A percentile compares a stretch with the other conserved stretches of the same genome.
phyloP scores from a whole-genome alignment of 1,140 invertebrate species.

The Drusus annulatus region DNA sequence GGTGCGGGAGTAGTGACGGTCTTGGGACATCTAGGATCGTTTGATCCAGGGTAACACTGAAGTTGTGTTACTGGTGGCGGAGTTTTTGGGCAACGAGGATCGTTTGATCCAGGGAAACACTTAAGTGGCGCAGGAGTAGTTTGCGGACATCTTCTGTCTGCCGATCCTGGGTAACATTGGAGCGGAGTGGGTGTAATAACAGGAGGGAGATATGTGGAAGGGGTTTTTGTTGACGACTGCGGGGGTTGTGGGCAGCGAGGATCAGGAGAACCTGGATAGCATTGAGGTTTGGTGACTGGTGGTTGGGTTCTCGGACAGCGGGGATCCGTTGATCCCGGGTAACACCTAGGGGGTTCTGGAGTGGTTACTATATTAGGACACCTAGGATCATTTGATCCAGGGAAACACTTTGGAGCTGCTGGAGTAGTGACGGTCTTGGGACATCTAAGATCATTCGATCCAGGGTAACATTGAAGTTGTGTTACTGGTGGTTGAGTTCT shows the following conservation, averaged over 20 bases:
- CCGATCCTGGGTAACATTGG: slow-evolving; percentile 59
- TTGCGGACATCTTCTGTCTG: slow-evolving; percentile 61
- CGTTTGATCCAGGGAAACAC: slow-evolving; percentile 61
- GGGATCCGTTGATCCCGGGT: slow-evolving; percentile 63
- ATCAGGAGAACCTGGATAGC: slow-evolving; percentile 63
- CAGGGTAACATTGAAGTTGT: slow-evolving; percentile 42
- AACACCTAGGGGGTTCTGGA: slow-evolving; percentile 60
- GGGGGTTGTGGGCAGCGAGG: slow-evolving; percentile 61
- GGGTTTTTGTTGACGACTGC: slow-evolving; percentile 47
- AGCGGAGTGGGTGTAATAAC: slow-evolving; percentile 38
- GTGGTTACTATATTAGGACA: slow-evolving; percentile 57
- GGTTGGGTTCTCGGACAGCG: slow-evolving; percentile 60
- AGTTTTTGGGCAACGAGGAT: slow-evolving; percentile 58
- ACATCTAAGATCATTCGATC: slow-evolving; percentile 61
- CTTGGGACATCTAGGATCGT: slow-evolving; percentile 59
- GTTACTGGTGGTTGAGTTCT: slow-evolving; percentile 12
- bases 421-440: slow-evolving; percentile 38
- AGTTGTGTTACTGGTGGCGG: slow-evolving; percentile 55
- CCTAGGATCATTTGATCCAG: slow-evolving; percentile 62
- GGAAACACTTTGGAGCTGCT: slow-evolving; percentile 54
- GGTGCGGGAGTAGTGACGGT: slow-evolving; percentile 46
- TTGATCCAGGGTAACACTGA: slow-evolving; percentile 60
- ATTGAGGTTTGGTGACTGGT: slow-evolving; percentile 51
- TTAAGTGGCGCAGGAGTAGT: slow-evolving; percentile 61
- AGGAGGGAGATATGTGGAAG: slow-evolving; percentile 50